Percentiles rank a stretch among this genome's conserved stretches.
Evolutionary conservation across 1,140 invertebrate species (phyloP).

Genomic region (Nylanderia fulva): DNA sequence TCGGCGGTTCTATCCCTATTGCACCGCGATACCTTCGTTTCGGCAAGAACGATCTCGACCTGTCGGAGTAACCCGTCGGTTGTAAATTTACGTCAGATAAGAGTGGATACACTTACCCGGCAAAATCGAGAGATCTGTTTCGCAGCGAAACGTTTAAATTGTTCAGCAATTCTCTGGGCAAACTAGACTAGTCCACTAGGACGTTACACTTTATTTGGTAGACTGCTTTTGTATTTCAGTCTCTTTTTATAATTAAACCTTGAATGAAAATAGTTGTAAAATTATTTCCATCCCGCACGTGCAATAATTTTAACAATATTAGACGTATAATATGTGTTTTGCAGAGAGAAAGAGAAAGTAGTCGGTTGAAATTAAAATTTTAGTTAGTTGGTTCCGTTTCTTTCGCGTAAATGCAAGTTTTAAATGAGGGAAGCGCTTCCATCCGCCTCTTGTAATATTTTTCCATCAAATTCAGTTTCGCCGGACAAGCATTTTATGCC

Average conservation of each 20-base stretch:
- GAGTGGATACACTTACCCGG: not conserved
- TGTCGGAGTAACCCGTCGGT: not conserved
- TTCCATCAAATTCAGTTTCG: constrained; percentile 44
- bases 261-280: not conserved
- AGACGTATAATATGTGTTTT: not conserved
- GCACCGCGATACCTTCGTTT: not conserved
- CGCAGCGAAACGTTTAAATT: not conserved
- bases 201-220: not conserved
- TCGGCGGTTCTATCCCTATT: not conserved
- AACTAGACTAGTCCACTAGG: not conserved
- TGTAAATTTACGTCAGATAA: constrained; percentile 19
- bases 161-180: not conserved
- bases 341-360: not conserved
- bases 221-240: not conserved
- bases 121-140: constrained; percentile 28
- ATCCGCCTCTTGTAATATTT: constrained; percentile 31
- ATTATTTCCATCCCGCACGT: not conserved
- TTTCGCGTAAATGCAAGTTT: not conserved
- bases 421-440: not conserved
- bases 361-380: not conserved
- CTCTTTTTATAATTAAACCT: not conserved
- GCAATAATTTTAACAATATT: not conserved
- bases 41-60: constrained; percentile 1
- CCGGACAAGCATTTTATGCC: constrained; percentile 17
- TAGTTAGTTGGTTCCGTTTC: not conserved